Evolutionary conservation across 2,797 vertebrate genomes (phyloP).

Genomic region (Gambelia wislizenii): DNA sequence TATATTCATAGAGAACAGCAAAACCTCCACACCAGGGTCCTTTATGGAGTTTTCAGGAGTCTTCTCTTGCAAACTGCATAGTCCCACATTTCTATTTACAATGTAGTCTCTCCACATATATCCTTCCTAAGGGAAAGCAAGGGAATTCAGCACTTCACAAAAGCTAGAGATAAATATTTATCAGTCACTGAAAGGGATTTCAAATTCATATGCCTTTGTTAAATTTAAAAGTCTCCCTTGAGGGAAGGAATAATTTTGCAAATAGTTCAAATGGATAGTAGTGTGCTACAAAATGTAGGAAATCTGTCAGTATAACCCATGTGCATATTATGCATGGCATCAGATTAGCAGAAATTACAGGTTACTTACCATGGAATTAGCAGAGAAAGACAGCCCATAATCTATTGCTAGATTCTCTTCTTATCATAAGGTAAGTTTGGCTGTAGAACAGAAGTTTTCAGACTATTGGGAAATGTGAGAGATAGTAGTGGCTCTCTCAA

Average conservation of each 20-base stretch:
- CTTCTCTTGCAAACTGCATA: neutral
- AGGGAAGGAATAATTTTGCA: constrained; percentile 30
- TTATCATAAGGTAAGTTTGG: neutral
- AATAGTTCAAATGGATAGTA: constrained; percentile 34
- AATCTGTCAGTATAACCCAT: constrained; percentile 56
- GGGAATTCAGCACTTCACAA: neutral
- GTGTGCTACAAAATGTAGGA: constrained; percentile 52
- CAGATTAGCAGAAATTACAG: neutral
- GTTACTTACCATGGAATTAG: neutral
- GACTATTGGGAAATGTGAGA: too few relatives aligned
- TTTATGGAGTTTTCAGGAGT: neutral
- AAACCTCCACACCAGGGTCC: neutral
- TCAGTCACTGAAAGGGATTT: neutral
- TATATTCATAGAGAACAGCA: neutral
- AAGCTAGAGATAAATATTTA: neutral
- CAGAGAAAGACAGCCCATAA: neutral
- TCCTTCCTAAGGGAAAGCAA: constrained; percentile 16
- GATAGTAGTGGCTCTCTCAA: too few relatives aligned
- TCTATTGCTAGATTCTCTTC: neutral
- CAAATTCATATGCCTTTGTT: neutral
- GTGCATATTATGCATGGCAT: constrained; percentile 35
- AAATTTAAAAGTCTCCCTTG: constrained; percentile 29
- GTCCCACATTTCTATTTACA: neutral
- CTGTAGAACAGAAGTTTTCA: neutral
- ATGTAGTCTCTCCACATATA: neutral